phyloP scores from a whole-genome alignment of 2,797 vertebrate species.

The Sebastes iracundus region DNA sequence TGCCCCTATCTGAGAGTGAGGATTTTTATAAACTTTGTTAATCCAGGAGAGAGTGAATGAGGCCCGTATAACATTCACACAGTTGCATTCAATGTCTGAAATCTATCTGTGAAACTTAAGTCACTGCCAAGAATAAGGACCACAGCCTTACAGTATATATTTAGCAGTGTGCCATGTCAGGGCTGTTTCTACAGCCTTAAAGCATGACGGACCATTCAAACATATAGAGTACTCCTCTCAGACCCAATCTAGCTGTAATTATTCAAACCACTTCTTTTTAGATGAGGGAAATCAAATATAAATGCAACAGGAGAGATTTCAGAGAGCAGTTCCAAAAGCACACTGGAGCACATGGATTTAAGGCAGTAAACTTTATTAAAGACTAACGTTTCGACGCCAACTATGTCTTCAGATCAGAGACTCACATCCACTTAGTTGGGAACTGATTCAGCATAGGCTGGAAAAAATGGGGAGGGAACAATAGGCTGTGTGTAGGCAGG shows the following conservation, averaged over 20 bases:
- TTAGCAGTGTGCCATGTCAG: neutral
- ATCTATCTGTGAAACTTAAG: neutral
- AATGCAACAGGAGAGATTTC: neutral
- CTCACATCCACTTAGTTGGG: no score
- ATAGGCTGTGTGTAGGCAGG: no score
- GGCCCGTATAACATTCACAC: neutral
- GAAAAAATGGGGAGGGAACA: no score
- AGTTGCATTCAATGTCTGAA: neutral
- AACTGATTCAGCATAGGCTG: no score
- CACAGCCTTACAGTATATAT: neutral
- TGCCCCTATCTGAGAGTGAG: neutral
- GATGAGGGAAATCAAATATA: neutral
- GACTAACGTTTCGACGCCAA: no score
- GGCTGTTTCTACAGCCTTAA: neutral
- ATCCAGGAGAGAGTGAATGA: neutral
- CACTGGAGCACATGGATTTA: no score
- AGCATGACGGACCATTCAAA: neutral
- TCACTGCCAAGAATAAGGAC: neutral
- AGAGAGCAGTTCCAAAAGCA: no score
- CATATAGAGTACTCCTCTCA: no score
- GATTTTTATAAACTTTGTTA: neutral
- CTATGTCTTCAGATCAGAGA: no score
- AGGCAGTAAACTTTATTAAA: no score
- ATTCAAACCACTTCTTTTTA: neutral
- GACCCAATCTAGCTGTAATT: neutral